A percentile compares a stretch with the other conserved stretches of the same genome.
phyloP scores from a whole-genome alignment of 1,140 invertebrate species.

The Calycopis cecrops region DNA sequence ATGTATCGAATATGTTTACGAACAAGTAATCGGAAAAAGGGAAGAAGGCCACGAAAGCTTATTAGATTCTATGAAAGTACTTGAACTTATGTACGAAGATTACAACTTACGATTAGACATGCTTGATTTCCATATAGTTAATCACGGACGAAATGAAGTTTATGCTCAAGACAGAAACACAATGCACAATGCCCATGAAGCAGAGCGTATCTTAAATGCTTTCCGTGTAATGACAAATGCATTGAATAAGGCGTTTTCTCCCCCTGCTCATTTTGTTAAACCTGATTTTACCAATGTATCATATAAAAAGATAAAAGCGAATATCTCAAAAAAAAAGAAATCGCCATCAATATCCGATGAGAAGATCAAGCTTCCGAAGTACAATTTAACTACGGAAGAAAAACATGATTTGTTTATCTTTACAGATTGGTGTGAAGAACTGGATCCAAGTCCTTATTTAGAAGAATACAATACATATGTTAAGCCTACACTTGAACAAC shows the following conservation, averaged over 20 bases:
- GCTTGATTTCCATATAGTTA: conserved; percentile 77
- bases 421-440: conserved; percentile 70
- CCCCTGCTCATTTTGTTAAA: conserved; percentile 52
- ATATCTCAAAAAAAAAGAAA: conserved; percentile 40
- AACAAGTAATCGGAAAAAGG: conserved; percentile 75
- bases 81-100: conserved; percentile 78
- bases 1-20: conserved; percentile 80
- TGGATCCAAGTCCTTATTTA: conserved; percentile 57
- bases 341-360: conserved; percentile 39
- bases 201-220: conserved; percentile 76
- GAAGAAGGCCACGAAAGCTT: conserved; percentile 74
- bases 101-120: conserved; percentile 76
- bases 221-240: conserved; percentile 72
- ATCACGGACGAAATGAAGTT: conserved; percentile 74
- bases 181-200: conserved; percentile 76
- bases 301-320: conserved; percentile 43
- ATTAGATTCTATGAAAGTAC: conserved; percentile 76
- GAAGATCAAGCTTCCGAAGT: conserved; percentile 26
- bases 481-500: conserved; percentile 46
- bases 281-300: conserved; percentile 44
- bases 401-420: conserved; percentile 60
- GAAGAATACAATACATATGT: conserved; percentile 54
- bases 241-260: conserved; percentile 75
- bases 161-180: conserved; percentile 76
- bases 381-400: conserved; percentile 58